These are phyloP conservation scores for Chrysemys picta DNA, from an alignment of 2,113 vertebrate species.

Conservation along the genomic window DNA sequence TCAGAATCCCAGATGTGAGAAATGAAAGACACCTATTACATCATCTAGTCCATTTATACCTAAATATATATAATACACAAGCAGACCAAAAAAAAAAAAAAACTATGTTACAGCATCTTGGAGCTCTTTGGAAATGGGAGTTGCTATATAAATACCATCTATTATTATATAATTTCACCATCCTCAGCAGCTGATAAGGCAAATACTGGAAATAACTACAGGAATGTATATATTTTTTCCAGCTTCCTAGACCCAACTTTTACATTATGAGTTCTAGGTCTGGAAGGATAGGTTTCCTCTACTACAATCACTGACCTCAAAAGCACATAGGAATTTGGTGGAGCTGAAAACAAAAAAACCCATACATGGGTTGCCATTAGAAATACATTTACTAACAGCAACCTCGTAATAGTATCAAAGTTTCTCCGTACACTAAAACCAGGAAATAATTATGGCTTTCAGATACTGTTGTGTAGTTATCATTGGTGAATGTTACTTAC, in stretches of 20 bases:
- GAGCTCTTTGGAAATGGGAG: not conserved
- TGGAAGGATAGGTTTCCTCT: not conserved
- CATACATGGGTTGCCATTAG: not conserved
- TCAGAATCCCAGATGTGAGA: not conserved
- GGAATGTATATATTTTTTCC: constrained; percentile 23
- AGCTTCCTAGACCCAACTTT: not conserved
- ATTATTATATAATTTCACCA: not conserved
- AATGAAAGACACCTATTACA: not conserved
- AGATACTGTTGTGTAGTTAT: not conserved
- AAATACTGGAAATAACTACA: constrained; percentile 17
- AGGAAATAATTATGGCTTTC: not conserved
- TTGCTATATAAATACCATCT: not conserved
- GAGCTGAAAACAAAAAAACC: not conserved
- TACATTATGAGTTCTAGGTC: constrained; percentile 1
- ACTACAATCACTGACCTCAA: not conserved
- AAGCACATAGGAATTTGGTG: not conserved
- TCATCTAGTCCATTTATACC: not conserved
- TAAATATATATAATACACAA: not conserved
- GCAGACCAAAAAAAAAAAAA: not conserved
- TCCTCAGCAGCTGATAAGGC: constrained; percentile 16
- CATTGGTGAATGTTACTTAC: constrained; percentile 7
- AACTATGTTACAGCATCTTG: not conserved
- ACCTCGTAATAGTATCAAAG: not conserved
- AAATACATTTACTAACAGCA: not conserved
- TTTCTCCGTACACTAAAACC: not conserved